Percentiles rank a stretch among this genome's conserved stretches.
phyloP scores from a whole-genome alignment of 2,797 vertebrate species.

The Epinephelus coioides region DNA sequence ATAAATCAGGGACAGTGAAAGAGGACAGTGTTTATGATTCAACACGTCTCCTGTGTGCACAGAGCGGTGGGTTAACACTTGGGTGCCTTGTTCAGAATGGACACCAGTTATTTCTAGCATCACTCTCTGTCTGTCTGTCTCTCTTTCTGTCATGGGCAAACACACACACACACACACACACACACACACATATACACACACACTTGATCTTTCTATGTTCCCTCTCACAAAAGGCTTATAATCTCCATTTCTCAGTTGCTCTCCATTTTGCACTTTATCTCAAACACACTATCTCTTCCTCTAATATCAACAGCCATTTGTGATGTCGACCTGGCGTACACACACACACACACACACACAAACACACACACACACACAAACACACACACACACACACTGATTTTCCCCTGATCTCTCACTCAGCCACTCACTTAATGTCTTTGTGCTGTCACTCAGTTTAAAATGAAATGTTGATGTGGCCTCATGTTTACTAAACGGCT shows the following conservation, averaged over 20 bases:
- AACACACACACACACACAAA: constrained; percentile 10
- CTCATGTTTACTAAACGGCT: constrained; percentile 31
- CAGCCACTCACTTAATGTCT: constrained; percentile 45
- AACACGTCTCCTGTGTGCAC: constrained; percentile 57
- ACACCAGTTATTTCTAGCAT: constrained; percentile 48
- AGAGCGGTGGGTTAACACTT: constrained; percentile 57
- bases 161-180: neutral
- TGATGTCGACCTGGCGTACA: constrained; percentile 13
- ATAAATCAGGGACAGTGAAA: constrained; percentile 36
- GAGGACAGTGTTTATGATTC: constrained; percentile 63
- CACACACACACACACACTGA: constrained; percentile 14
- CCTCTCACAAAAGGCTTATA: constrained; percentile 35
- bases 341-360: neutral
- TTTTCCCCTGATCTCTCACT: constrained; percentile 50
- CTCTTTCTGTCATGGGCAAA: neutral
- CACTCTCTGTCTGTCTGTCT: constrained; percentile 1
- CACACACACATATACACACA: constrained; percentile 22
- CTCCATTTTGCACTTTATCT: constrained; percentile 70
- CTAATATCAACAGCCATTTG: constrained; percentile 54
- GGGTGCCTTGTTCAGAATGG: constrained; percentile 56
- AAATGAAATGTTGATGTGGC: constrained; percentile 41
- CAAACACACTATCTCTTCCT: constrained; percentile 35
- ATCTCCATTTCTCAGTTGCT: constrained; percentile 53
- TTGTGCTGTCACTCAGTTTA: constrained; percentile 52
- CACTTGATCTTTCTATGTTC: constrained; percentile 45